phyloP scores from a whole-genome alignment of 2,113 vertebrate species.

The Ailurus styani region DNA sequence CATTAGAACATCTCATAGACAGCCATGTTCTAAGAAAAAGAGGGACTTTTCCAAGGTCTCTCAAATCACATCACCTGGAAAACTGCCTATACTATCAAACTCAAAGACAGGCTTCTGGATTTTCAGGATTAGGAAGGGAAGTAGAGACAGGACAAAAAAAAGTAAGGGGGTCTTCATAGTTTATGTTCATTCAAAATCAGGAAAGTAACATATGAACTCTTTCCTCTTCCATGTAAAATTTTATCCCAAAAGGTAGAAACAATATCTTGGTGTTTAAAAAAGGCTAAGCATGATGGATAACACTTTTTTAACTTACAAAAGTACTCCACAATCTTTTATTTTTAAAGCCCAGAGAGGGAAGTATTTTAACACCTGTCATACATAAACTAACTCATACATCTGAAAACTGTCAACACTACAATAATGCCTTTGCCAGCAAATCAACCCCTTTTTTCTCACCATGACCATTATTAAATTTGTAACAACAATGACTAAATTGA shows the following conservation, averaged over 20 bases:
- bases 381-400: neutral
- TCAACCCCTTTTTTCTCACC: neutral
- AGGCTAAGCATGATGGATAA: neutral
- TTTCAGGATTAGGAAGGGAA: neutral
- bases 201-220: neutral
- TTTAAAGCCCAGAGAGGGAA: constrained; percentile 17
- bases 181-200: neutral
- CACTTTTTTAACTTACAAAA: constrained; percentile 13
- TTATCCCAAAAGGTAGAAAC: neutral
- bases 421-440: neutral
- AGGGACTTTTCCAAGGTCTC: neutral
- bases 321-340: neutral
- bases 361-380: constrained; percentile 25
- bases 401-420: constrained; percentile 1
- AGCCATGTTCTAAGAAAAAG: neutral
- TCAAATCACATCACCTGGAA: neutral
- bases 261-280: constrained; percentile 10
- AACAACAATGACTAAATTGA: constrained; percentile 3
- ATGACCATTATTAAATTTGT: neutral
- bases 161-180: neutral
- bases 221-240: neutral
- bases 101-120: neutral
- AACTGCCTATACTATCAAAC: neutral
- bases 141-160: neutral
- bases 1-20: neutral